phyloP scores from a whole-genome alignment of 2,888 invertebrate species.

The Synanthedon tipuliformis region DNA sequence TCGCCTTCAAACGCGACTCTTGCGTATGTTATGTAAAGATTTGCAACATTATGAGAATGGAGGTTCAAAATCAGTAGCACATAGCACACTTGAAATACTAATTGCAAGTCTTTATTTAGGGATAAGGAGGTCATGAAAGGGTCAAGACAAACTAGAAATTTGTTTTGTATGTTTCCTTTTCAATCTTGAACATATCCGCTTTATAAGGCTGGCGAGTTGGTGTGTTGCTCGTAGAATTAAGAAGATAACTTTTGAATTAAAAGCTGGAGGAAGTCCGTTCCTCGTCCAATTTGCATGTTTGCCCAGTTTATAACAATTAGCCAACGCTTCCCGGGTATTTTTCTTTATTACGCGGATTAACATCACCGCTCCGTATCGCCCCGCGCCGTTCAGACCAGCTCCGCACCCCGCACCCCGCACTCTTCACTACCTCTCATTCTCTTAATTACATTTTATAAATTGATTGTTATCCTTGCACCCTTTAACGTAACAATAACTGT shows the following conservation, averaged over 20 bases:
- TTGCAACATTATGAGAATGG: neutral
- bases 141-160: too few relatives aligned
- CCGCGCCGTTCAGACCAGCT: conserved; percentile 1
- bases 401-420: too few relatives aligned
- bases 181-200: too few relatives aligned
- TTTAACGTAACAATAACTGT: too few relatives aligned
- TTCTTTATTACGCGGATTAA: conserved; percentile 65
- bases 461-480: conserved; percentile 18
- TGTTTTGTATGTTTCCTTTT: too few relatives aligned
- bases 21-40: neutral
- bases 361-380: conserved; percentile 17
- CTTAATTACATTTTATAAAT: conserved; percentile 45
- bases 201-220: neutral
- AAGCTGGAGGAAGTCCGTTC: conserved; percentile 39
- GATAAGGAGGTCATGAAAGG: too few relatives aligned
- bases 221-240: conserved; percentile 1
- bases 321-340: conserved; percentile 50
- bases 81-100: too few relatives aligned
- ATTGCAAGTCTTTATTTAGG: too few relatives aligned
- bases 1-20: neutral
- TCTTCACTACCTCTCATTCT: too few relatives aligned
- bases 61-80: too few relatives aligned
- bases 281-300: conserved; percentile 57
- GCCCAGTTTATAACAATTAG: conserved; percentile 64
- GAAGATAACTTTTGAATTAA: conserved; percentile 42